Percentiles rank a stretch among this genome's conserved stretches.
Evolutionary conservation across 2,888 invertebrate species (phyloP).

Genomic region (Emmelina monodactyla): DNA sequence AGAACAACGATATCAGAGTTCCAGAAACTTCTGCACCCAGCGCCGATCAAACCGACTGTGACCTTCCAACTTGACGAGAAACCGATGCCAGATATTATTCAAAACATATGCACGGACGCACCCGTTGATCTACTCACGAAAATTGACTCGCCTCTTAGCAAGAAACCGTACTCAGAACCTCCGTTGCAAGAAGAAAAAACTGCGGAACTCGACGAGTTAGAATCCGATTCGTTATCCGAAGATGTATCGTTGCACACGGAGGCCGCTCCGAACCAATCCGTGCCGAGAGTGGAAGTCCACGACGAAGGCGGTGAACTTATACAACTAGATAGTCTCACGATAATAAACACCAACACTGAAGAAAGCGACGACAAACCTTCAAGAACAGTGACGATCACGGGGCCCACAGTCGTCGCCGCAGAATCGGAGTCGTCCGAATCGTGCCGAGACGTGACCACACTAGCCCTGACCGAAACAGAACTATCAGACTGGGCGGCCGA

Average conservation of each 20-base stretch:
- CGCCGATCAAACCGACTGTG: conserved; percentile 37
- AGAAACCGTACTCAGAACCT: conserved; percentile 53
- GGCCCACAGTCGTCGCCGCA: conserved; percentile 43
- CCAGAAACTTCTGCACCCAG: conserved; percentile 84
- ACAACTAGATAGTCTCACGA: conserved; percentile 67
- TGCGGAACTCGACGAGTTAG: conserved; percentile 56
- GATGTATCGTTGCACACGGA: conserved; percentile 45
- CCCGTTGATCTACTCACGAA: conserved; percentile 47
- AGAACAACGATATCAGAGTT: conserved; percentile 87
- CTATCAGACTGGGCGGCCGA: conserved; percentile 91
- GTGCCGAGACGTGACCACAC: conserved; percentile 73
- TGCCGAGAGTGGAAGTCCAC: conserved; percentile 77
- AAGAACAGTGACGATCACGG: conserved; percentile 39
- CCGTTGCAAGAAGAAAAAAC: conserved; percentile 42
- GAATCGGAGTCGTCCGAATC: conserved; percentile 70
- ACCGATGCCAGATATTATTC: conserved; percentile 69
- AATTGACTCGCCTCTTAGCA: too few relatives aligned
- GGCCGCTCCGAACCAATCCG: conserved; percentile 48
- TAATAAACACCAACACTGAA: conserved; percentile 37
- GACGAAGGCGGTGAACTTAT: conserved; percentile 74
- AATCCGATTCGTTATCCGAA: conserved; percentile 66
- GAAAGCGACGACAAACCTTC: conserved; percentile 34
- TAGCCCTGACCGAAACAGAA: conserved; percentile 84
- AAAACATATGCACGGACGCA: conserved; percentile 42
- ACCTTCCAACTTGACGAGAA: conserved; percentile 38